These are phyloP conservation scores for Thereva nobilitata DNA, from an alignment of 2,888 invertebrate species.

Conservation along the genomic window DNA sequence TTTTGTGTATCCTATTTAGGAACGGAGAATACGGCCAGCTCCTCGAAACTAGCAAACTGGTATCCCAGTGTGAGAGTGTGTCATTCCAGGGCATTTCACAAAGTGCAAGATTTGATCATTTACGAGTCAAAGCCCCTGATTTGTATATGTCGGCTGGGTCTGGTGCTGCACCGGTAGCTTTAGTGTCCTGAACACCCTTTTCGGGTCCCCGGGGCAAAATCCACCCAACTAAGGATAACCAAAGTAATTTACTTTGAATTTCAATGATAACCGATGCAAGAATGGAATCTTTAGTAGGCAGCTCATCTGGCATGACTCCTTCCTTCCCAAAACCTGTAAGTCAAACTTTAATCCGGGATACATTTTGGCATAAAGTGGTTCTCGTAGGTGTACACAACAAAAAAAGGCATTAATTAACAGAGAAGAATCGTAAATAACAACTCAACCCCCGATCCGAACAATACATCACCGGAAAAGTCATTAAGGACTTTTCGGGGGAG, in stretches of 20 bases:
- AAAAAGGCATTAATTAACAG: constrained; percentile 40
- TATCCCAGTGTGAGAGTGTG: constrained; percentile 27
- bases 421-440: constrained; percentile 37
- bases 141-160: constrained; percentile 26
- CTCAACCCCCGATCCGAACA: constrained; percentile 10
- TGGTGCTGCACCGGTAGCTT: constrained; percentile 1
- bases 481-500: constrained; percentile 26
- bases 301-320: constrained; percentile 36
- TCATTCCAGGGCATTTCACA: constrained; percentile 32
- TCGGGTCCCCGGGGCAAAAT: constrained; percentile 4
- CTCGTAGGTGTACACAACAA: constrained; percentile 1
- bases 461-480: constrained; percentile 36
- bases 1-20: constrained; percentile 22
- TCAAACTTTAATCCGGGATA: constrained; percentile 12
- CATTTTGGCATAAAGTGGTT: neutral
- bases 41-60: constrained; percentile 13
- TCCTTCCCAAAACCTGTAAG: constrained; percentile 27
- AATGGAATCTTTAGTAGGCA: constrained; percentile 33
- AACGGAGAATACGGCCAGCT: constrained; percentile 3
- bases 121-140: constrained; percentile 36
- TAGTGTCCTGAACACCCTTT: constrained; percentile 7
- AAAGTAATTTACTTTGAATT: constrained; percentile 38
- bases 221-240: constrained; percentile 16
- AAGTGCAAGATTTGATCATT: constrained; percentile 40
- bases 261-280: constrained; percentile 37